phyloP scores from a whole-genome alignment of 2,797 vertebrate species.

The Galago senegalensis region DNA sequence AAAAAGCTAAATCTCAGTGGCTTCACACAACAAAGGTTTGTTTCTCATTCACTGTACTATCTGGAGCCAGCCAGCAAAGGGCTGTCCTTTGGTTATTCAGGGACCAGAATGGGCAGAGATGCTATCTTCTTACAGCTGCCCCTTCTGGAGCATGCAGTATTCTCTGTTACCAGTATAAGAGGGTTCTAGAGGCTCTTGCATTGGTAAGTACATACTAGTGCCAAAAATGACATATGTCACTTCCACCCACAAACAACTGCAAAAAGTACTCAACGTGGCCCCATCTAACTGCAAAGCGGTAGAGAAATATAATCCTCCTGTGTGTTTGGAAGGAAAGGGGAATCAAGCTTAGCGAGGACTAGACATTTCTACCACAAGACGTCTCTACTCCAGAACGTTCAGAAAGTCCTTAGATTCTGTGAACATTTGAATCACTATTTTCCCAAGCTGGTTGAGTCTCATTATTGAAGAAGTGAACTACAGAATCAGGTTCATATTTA shows the following conservation, averaged over 20 bases:
- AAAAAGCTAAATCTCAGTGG: neutral
- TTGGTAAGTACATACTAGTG: neutral
- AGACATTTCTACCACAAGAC: neutral
- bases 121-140: neutral
- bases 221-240: neutral
- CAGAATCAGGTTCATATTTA: neutral
- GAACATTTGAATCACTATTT: neutral
- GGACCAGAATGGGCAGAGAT: neutral
- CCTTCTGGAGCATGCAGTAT: neutral
- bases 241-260: neutral
- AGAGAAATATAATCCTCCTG: constrained; percentile 22
- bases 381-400: neutral
- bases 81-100: neutral
- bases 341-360: neutral
- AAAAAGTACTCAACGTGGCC: neutral
- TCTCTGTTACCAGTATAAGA: neutral
- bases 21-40: neutral
- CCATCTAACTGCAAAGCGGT: neutral
- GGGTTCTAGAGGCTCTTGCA: neutral
- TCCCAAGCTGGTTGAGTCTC: constrained; percentile 6
- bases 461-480: constrained; percentile 40
- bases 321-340: neutral
- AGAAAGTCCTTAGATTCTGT: constrained; percentile 16
- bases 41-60: neutral
- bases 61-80: neutral